phyloP scores from a whole-genome alignment of 2,797 vertebrate species.

The Artibeus jamaicensis region DNA sequence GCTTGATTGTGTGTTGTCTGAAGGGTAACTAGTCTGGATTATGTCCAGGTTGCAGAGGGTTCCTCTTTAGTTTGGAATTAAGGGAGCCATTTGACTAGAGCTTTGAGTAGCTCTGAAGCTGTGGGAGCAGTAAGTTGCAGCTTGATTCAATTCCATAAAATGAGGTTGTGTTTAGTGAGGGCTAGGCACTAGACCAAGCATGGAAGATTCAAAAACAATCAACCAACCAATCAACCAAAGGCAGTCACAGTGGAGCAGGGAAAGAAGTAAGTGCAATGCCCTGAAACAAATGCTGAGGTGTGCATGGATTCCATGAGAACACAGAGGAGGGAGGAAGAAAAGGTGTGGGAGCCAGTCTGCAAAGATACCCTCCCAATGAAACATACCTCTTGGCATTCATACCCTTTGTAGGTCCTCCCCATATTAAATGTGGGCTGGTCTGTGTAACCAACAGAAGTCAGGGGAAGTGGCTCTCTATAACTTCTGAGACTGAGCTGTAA shows the following conservation, averaged over 20 bases:
- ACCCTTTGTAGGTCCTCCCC: not conserved
- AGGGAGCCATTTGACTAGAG: not conserved
- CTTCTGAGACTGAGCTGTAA: not conserved
- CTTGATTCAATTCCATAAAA: not conserved
- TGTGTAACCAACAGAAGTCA: not conserved
- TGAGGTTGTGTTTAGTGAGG: not conserved
- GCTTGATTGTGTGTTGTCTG: not conserved
- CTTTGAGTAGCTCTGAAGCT: not conserved
- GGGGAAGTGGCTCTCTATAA: not conserved
- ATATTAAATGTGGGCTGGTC: not conserved
- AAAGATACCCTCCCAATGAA: not conserved
- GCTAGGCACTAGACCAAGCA: not conserved
- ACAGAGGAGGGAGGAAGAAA: not conserved
- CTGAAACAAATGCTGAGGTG: not conserved
- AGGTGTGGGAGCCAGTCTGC: not conserved
- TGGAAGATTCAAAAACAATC: not conserved
- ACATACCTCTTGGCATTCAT: no score
- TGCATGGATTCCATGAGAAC: not conserved
- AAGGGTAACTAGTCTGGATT: not conserved
- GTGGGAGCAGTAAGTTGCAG: not conserved
- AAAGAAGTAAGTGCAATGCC: not conserved
- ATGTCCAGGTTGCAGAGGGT: not conserved
- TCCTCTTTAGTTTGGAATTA: not conserved
- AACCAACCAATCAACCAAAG: not conserved
- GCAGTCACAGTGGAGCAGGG: not conserved